A percentile compares a stretch with the other conserved stretches of the same genome.
Conservation (phyloP, 2,113 vertebrate genomes). For the Cygnus atratus region DNA sequence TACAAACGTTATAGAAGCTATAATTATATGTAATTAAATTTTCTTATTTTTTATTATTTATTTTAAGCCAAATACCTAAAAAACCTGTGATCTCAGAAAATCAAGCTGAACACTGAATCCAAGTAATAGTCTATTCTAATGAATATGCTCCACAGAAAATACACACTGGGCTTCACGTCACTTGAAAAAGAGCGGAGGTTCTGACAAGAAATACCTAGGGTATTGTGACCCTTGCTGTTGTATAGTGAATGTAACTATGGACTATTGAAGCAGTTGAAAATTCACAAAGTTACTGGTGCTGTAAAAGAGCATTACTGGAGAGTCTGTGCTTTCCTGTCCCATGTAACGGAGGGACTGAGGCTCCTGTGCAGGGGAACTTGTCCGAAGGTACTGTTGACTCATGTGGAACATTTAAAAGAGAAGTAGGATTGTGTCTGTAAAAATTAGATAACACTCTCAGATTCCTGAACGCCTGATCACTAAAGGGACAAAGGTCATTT, state of each 20-base stretch:
- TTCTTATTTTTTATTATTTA: slow-evolving; percentile 22
- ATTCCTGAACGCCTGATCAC: not conserved
- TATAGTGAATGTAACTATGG: not conserved
- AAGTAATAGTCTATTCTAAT: not conserved
- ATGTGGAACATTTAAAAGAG: not conserved
- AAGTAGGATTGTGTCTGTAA: not conserved
- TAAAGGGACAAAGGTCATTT: not conserved
- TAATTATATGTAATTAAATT: slow-evolving; percentile 54
- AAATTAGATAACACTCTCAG: not conserved
- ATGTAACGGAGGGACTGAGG: too few species aligned
- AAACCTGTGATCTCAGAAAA: not conserved
- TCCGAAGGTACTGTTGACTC: not conserved
- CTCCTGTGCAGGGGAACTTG: not conserved
- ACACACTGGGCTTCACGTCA: not conserved
- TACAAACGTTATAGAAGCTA: not conserved
- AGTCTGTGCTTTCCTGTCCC: not conserved
- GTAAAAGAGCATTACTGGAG: not conserved
- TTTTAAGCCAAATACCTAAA: not conserved
- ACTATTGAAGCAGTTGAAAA: not conserved
- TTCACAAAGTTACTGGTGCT: not conserved
- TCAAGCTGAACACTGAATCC: not conserved
- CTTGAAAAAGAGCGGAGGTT: not conserved
- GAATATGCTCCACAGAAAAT: not conserved
- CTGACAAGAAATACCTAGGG: not conserved
- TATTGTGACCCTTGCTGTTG: not conserved